Evolutionary conservation across 2,888 invertebrate genomes (phyloP).

Genomic region (Eretmocerus hayati): DNA sequence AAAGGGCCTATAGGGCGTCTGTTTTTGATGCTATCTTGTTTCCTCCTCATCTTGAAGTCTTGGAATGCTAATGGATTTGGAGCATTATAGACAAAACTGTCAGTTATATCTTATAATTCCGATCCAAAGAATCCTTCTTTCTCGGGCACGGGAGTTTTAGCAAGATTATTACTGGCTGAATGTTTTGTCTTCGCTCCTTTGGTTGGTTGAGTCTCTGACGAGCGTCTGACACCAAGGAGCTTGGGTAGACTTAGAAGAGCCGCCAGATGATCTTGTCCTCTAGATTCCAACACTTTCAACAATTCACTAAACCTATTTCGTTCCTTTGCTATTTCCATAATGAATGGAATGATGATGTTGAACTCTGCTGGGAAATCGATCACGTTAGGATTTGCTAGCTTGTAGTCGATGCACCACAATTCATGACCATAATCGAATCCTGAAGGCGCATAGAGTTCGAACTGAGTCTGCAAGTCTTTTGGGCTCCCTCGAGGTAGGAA

Average conservation of each 20-base stretch:
- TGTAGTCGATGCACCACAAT: neutral
- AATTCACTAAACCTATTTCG: neutral
- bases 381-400: neutral
- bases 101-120: neutral
- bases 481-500: no score
- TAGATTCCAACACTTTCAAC: neutral
- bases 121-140: no score
- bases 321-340: neutral
- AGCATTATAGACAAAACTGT: neutral
- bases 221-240: no score
- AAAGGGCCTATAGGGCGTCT: neutral
- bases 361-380: neutral
- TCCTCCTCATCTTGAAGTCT: neutral
- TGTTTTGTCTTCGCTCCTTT: no score
- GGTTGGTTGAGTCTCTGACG: no score
- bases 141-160: neutral
- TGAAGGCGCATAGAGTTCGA: neutral
- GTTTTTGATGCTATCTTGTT: neutral
- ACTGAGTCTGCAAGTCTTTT: no score
- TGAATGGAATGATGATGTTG: neutral
- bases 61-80: neutral
- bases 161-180: no score
- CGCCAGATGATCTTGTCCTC: neutral
- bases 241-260: neutral
- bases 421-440: neutral